Evolutionary conservation across 2,888 invertebrate genomes (phyloP), one percentile per base, ranked within the genome.

Genomic region (Stenolophus ochropezus): DNA sequence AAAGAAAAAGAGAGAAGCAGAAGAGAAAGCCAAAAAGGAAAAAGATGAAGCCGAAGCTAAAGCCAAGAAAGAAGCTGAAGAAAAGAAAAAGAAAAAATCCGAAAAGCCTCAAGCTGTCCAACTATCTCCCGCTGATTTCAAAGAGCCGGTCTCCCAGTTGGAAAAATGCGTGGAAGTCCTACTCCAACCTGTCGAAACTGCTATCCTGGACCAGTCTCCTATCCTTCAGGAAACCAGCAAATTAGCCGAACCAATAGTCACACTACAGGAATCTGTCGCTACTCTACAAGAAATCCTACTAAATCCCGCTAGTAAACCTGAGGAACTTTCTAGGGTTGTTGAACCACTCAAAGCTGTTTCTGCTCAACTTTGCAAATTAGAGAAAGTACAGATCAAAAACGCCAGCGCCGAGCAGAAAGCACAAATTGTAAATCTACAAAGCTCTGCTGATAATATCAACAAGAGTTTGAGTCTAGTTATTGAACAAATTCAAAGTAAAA

Each of bases 301-400:
- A 3, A 58, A 58, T n/a, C 58, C 58, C 1, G 3, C 23, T 6
- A 21, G n/a, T 58, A 58, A 58, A 58, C 20, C 58, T 20, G 58
- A 58, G 8, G 58, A 76, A 56, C 4, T 56, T 16, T 1, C n/a
- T 8, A 58, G 11, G 4, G 8, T 83, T 5, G 20, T 11, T 5
- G 80, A 14, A 25, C 79, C 20, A 42, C 80, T 2, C 75, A 84
- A 73, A 82, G 85, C 77, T 83, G 82, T 23, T 73, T 84, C 16
- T 8, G 82, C 82, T 21, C 21, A 78, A 23, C 23, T 75, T 4
- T 75, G 11, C 82, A 84, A 73, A 56, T 14, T 51, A 5, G 51
- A 51, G 14, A 51, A 51, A 51, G 51, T 51, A 16, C 14, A 51
- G 14, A 51, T 18, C 14, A 0, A 16, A 16, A 51, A 51, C 5